Evolutionary conservation across 2,888 invertebrate genomes (phyloP).

Genomic region (Dugesia japonica): DNA sequence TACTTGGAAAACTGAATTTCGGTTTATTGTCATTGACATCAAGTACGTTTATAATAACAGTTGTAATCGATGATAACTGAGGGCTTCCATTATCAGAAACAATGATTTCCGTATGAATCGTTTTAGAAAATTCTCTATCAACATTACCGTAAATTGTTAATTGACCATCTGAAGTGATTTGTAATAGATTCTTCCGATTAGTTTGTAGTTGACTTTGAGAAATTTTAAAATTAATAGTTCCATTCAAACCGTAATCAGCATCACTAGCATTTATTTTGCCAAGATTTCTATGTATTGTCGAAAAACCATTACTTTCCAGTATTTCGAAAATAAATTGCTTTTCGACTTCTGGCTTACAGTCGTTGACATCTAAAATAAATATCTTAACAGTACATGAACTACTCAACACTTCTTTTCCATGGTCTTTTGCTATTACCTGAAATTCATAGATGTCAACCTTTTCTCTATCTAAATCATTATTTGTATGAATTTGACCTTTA

Average conservation of each 20-base stretch:
- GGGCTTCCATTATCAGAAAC: conserved; percentile 21
- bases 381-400: neutral
- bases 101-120: conserved; percentile 13
- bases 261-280: conserved; percentile 29
- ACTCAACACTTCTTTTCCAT: neutral
- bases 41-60: conserved; percentile 15
- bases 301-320: conserved; percentile 12
- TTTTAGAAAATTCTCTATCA: conserved; percentile 20
- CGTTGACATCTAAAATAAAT: neutral
- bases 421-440: neutral
- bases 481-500: conserved; percentile 6
- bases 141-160: conserved; percentile 25
- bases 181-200: neutral
- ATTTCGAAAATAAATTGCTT: conserved; percentile 3
- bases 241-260: conserved; percentile 25
- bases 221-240: conserved; percentile 11
- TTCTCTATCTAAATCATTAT: neutral
- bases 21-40: conserved; percentile 27
- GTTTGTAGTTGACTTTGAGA: neutral
- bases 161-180: conserved; percentile 26
- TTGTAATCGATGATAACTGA: conserved; percentile 9
- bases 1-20: conserved; percentile 24
- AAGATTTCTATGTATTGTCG: conserved; percentile 1
- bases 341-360: neutral
- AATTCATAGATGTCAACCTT: neutral